These are phyloP conservation scores for Xylophagus ater DNA, from an alignment of 2,888 invertebrate genomes.

Conservation along the genomic window DNA sequence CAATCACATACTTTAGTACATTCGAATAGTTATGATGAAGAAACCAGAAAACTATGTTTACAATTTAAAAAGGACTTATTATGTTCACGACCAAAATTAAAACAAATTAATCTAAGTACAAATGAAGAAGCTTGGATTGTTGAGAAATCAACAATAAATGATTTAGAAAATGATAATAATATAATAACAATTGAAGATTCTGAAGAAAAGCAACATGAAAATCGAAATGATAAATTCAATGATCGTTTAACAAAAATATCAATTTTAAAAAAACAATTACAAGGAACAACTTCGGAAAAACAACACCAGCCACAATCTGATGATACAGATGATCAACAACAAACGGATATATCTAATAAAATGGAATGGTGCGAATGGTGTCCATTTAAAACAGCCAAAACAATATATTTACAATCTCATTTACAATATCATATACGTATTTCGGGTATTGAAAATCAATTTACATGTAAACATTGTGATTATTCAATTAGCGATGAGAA, in stretches of 20 bases:
- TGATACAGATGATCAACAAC: background rate
- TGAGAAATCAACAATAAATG: conserved; percentile 16
- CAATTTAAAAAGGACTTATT: conserved; percentile 52
- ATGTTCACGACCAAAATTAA: conserved; percentile 52
- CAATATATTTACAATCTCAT: conserved; percentile 64
- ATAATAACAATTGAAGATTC: conserved; percentile 20
- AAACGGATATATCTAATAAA: conserved; percentile 18
- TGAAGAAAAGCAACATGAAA: conserved; percentile 49
- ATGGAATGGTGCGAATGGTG: conserved; percentile 55
- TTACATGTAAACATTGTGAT: conserved; percentile 72
- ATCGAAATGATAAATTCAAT: conserved; percentile 40
- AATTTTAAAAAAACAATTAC: conserved; percentile 8
- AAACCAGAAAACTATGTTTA: conserved; percentile 55
- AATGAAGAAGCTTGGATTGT: conserved; percentile 36
- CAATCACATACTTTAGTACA: conserved; percentile 61
- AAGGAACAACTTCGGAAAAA: conserved; percentile 4
- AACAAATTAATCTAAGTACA: conserved; percentile 30
- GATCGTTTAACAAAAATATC: conserved; percentile 3
- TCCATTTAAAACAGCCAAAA: conserved; percentile 64
- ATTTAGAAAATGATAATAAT: conserved; percentile 14
- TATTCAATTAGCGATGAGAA: conserved; percentile 64
- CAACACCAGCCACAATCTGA: background rate
- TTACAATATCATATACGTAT: conserved; percentile 58
- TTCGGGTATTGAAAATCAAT: conserved; percentile 46
- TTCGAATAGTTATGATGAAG: conserved; percentile 65